Evolutionary conservation across 2,113 vertebrate species (phyloP).

Genomic region (Eulacestoma nigropectus): DNA sequence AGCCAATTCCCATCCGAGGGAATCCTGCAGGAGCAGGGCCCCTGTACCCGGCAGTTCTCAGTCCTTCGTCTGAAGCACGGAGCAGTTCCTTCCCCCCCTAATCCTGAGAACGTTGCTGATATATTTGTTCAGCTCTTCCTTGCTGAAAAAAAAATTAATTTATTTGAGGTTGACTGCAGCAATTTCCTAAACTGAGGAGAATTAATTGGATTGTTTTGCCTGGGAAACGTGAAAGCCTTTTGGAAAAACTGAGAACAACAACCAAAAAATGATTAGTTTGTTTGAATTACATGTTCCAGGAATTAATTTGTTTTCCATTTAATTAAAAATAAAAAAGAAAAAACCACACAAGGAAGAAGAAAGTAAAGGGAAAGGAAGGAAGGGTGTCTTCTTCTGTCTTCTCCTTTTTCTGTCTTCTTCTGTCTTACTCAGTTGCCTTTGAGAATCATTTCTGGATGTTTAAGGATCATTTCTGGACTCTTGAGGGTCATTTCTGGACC

Average conservation of each 20-base stretch:
- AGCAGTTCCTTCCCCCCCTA: neutral
- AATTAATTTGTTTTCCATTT: neutral
- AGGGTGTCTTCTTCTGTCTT: neutral
- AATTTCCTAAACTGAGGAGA: neutral
- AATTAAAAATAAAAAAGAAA: neutral
- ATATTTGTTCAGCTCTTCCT: neutral
- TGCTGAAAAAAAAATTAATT: rapidly evolving
- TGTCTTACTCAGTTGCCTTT: neutral
- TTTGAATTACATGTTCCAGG: neutral
- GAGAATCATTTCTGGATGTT: neutral
- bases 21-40: neutral
- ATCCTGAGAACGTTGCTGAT: neutral
- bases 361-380: neutral
- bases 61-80: neutral
- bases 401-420: neutral
- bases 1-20: neutral
- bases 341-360: neutral
- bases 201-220: neutral
- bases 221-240: neutral
- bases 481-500: neutral
- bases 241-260: neutral
- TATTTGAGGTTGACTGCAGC: neutral
- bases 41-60: neutral
- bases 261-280: neutral
- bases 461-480: too few species aligned